Conservation (phyloP, 2,797 vertebrate genomes). For the Chelonia mydas region DNA sequence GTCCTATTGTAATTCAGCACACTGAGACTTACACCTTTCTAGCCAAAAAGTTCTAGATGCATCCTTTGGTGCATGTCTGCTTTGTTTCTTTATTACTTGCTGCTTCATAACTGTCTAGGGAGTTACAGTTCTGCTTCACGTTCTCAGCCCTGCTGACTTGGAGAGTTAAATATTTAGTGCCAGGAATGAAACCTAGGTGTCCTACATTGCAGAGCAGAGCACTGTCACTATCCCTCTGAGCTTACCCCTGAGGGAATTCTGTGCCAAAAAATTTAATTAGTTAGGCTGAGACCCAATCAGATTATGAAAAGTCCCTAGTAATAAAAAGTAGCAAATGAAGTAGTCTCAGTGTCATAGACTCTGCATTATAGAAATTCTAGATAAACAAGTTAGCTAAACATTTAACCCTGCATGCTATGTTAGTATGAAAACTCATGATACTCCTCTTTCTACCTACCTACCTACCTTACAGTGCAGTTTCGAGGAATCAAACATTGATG, state of each 20-base stretch:
- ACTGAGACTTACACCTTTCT: conserved; percentile 29
- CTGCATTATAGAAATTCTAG: background rate
- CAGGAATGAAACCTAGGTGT: conserved; percentile 26
- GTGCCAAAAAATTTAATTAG: background rate
- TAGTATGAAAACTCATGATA: background rate
- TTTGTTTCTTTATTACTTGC: conserved; percentile 55
- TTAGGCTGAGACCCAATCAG: background rate
- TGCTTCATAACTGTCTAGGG: background rate
- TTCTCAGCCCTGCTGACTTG: conserved; percentile 27
- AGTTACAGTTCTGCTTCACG: background rate
- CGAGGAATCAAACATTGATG: background rate
- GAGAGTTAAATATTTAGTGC: background rate
- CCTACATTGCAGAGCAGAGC: background rate
- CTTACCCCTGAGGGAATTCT: background rate
- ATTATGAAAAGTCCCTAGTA: background rate
- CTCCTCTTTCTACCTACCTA: background rate
- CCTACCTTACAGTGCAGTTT: background rate
- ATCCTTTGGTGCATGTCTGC: conserved; percentile 26
- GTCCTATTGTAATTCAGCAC: conserved; percentile 24
- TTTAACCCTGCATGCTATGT: background rate
- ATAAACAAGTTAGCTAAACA: background rate
- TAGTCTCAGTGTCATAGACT: background rate
- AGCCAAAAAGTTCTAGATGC: conserved; percentile 47
- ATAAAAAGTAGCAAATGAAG: background rate
- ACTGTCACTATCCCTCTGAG: background rate